A percentile compares a stretch with the other conserved stretches of the same genome.
Conservation (phyloP, 2,888 invertebrate genomes). For the Linnaemya vulpina region DNA sequence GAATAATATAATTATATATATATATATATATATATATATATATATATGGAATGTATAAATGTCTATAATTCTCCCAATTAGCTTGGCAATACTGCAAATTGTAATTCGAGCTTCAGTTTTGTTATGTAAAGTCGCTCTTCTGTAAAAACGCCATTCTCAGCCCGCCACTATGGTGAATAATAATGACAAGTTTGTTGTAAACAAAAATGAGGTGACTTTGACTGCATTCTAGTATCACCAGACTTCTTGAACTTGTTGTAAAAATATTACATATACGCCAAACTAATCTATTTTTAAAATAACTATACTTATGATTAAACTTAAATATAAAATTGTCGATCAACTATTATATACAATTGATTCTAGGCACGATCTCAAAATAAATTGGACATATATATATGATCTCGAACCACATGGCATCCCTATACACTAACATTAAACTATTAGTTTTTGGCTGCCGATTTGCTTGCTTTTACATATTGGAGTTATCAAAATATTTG, state of each 20-base stretch:
- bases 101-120: not conserved
- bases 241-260: not conserved
- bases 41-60: no score
- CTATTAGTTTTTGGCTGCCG: conserved; percentile 60
- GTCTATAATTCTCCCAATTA: no score
- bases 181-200: conserved; percentile 36
- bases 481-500: conserved; percentile 57
- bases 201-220: conserved; percentile 20
- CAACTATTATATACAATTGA: not conserved
- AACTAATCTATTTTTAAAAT: not conserved
- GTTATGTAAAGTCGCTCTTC: not conserved
- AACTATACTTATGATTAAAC: not conserved
- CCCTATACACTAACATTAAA: conserved; percentile 52
- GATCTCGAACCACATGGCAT: conserved; percentile 27
- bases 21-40: no score
- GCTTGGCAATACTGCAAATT: no score
- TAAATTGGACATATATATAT: not conserved
- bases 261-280: not conserved
- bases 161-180: conserved; percentile 44
- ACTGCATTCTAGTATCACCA: not conserved
- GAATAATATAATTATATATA: no score
- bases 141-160: conserved; percentile 33
- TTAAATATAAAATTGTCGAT: not conserved
- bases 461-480: conserved; percentile 57
- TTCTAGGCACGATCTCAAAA: not conserved